These are phyloP conservation scores for Sebastolobus alascanus DNA, from an alignment of 2,797 vertebrate species.

Conservation along the genomic window DNA sequence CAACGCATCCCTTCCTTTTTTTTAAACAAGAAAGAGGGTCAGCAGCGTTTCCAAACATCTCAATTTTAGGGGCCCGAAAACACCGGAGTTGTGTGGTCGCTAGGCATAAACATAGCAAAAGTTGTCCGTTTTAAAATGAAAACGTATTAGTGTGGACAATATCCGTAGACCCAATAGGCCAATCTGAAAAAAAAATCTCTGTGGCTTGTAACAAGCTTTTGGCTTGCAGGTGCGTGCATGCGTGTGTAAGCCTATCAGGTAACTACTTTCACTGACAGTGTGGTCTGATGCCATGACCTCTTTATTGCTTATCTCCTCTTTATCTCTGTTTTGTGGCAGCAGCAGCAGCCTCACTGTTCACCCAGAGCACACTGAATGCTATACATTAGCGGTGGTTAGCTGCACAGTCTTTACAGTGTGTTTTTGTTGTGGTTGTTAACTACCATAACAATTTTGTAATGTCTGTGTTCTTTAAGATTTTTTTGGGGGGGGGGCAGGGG, in stretches of 20 bases:
- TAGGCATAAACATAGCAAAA: no score
- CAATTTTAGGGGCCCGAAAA: no score
- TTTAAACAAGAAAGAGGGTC: no score
- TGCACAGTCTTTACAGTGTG: neutral
- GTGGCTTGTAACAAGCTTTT: slow-evolving; percentile 11
- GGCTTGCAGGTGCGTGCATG: neutral
- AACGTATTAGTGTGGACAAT: neutral
- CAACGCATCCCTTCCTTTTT: no score
- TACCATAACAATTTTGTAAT: neutral
- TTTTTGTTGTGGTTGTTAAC: slow-evolving; percentile 17
- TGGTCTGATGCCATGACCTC: slow-evolving; percentile 5
- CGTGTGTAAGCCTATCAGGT: neutral
- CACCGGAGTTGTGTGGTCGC: no score
- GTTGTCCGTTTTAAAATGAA: no score
- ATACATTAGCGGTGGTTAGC: neutral
- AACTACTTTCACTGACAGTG: neutral
- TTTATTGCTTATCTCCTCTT: slow-evolving; percentile 21
- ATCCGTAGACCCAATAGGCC: neutral
- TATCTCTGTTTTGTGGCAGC: slow-evolving; percentile 21
- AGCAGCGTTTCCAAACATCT: no score
- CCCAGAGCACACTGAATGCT: neutral
- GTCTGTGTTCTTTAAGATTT: neutral
- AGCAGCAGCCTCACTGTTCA: neutral
- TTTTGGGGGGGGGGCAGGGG: neutral
- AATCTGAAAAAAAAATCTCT: slow-evolving; percentile 4